Base-by-base conservation (phyloP, 2,113 vertebrate species). In the Pygoscelis adeliae region DNA sequence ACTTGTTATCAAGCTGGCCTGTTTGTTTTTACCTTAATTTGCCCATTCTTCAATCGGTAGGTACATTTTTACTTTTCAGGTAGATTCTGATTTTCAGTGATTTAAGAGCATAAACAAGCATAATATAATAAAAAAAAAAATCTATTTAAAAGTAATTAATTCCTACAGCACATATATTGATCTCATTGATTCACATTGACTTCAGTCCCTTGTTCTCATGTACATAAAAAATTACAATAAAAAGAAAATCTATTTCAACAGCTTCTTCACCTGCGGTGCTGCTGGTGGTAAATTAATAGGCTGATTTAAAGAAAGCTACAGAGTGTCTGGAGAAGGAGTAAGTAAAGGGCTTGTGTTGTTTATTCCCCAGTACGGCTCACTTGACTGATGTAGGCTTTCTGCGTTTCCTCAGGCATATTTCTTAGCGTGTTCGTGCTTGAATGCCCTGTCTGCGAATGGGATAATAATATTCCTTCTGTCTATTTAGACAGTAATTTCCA, bases 11-110 rank as follows among this genome's bases (percentile, higher is more conserved):
- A 97, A 72, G 36, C 78, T 83, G 84, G 46, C 53, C 69, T 94
- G 66, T 88, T 95, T 93, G 63, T 49, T 91, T 89, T 94, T 95
- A 85, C 91, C 93, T 97, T 88, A 79, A 46, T 88, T 96, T 77
- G 46, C 78, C 42, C 11, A 6, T 87, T 83, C 62, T 85, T 79
- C 40, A 66, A 7, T 16, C 0, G 0, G 17, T 49, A 76, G 70
- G 62, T 65, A n/a, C 11, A 49, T 78, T 42, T 87, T 69, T 27
- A n/a, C 7, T 62, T 96, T 91, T 91, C 22, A 72, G 58, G 38
- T 26, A 13, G 36, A 46, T 52, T 61, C n/a, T 58, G 46, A 38
- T 95, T 91, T 84, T 79, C 62, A 76, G 52, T 29, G 81, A 81
- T 34, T 20, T 36, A 40, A 70, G 32, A 65, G 17, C 27, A 38